Evolutionary conservation across 2,888 invertebrate genomes (phyloP).

Genomic region (Papilio gigon): DNA sequence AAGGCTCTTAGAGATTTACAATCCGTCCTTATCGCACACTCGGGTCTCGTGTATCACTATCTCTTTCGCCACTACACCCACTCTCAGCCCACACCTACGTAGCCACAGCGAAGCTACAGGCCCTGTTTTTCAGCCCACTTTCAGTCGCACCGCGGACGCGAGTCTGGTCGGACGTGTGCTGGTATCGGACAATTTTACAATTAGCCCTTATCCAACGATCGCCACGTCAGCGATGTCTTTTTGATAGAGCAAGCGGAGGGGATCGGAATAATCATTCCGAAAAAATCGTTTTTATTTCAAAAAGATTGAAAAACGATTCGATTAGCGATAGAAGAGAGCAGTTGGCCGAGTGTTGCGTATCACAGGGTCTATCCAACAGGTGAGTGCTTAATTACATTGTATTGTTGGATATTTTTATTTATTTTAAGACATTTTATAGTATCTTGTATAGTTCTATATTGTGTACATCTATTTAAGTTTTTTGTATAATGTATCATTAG

Average conservation of each 20-base stretch:
- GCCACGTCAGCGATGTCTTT: constrained; percentile 36
- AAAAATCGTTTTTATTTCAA: not conserved
- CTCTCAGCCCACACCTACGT: constrained; percentile 37
- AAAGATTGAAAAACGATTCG: not conserved
- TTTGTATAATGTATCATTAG: no score
- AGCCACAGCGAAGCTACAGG: constrained; percentile 35
- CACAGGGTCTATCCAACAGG: constrained; percentile 34
- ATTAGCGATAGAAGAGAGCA: constrained; percentile 5
- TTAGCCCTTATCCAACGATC: constrained; percentile 25
- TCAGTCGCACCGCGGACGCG: constrained; percentile 34
- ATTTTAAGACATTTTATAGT: not conserved
- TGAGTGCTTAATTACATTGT: constrained; percentile 25
- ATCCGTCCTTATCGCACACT: not conserved
- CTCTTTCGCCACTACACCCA: constrained; percentile 35
- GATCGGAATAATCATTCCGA: not conserved
- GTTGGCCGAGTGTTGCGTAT: constrained; percentile 30
- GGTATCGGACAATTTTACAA: not conserved
- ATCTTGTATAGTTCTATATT: not conserved
- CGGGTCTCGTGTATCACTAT: not conserved
- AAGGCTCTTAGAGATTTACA: constrained; percentile 19
- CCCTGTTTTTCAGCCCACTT: constrained; percentile 36
- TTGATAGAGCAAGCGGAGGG: constrained; percentile 26
- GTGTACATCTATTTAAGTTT: no score
- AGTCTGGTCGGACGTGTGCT: constrained; percentile 14
- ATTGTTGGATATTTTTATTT: not conserved